phyloP scores from a whole-genome alignment of 2,888 invertebrate species.

The Agrochola litura region DNA sequence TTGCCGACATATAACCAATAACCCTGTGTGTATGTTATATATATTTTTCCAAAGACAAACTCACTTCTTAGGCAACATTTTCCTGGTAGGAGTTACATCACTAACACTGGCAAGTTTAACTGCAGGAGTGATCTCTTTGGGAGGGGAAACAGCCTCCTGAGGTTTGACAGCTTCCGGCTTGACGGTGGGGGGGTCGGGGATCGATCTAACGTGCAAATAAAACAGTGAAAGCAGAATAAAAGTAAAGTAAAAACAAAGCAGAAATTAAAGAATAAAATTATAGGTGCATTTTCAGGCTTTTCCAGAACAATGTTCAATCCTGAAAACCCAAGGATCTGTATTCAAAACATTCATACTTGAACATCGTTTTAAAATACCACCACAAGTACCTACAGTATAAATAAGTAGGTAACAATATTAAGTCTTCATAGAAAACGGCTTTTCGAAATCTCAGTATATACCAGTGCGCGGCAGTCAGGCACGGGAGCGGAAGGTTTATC shows the following conservation, averaged over 20 bases:
- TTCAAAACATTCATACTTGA: background rate
- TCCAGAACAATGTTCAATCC: background rate
- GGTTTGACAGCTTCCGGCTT: conserved; percentile 6
- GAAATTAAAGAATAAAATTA: too few relatives aligned
- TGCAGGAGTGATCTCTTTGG: conserved; percentile 48
- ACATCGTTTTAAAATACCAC: background rate
- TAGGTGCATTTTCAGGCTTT: background rate
- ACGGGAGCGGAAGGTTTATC: too few relatives aligned
- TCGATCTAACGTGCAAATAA: conserved; percentile 31
- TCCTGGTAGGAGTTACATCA: conserved; percentile 53
- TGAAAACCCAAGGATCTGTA: background rate
- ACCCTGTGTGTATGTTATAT: background rate
- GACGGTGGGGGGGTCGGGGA: background rate
- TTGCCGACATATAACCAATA: too few relatives aligned
- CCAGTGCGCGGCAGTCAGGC: too few relatives aligned
- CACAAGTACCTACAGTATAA: too few relatives aligned
- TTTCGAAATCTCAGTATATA: too few relatives aligned
- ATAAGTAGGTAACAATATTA: too few relatives aligned
- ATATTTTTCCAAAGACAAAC: conserved; percentile 48
- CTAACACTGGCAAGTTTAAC: conserved; percentile 53
- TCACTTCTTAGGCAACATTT: conserved; percentile 75
- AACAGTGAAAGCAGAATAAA: conserved; percentile 10
- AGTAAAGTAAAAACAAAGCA: background rate
- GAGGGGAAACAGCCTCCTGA: background rate
- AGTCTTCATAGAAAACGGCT: too few relatives aligned